A percentile compares a stretch with the other conserved stretches of the same genome.
phyloP scores from a whole-genome alignment of 2,888 invertebrate species.

The Mantis religiosa region DNA sequence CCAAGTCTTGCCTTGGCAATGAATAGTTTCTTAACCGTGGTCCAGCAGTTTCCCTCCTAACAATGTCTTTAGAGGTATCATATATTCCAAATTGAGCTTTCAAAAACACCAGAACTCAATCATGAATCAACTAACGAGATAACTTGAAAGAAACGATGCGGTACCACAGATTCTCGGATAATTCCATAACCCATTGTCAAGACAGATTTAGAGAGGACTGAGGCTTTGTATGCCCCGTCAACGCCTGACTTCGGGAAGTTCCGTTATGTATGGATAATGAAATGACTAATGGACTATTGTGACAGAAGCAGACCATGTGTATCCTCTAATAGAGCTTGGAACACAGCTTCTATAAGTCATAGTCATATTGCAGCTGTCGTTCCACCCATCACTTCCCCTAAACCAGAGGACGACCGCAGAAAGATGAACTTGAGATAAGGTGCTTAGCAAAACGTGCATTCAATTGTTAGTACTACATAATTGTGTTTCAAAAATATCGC shows the following conservation, averaged over 20 bases:
- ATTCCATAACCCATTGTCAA: background rate
- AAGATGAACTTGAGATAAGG: background rate
- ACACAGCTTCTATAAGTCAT: background rate
- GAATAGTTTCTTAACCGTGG: background rate
- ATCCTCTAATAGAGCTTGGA: background rate
- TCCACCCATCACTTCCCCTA: background rate
- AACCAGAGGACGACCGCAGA: background rate
- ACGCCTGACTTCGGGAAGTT: too few species aligned
- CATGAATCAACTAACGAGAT: too few species aligned
- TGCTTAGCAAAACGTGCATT: background rate
- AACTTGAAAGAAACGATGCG: too few species aligned
- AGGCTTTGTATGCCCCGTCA: too few species aligned
- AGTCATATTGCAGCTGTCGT: background rate
- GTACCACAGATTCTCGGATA: too few species aligned
- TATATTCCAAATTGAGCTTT: too few species aligned
- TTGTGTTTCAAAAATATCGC: too few species aligned
- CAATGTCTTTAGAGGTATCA: too few species aligned
- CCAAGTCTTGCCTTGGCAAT: background rate
- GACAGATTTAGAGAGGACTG: background rate
- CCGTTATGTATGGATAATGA: background rate
- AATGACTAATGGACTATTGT: background rate
- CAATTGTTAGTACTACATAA: too few species aligned
- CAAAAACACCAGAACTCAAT: too few species aligned
- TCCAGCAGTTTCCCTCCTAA: too few species aligned
- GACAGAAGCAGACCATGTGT: background rate